These are phyloP conservation scores for Nyctalus aviator DNA, from an alignment of 2,797 vertebrate genomes.

Conservation along the genomic window DNA sequence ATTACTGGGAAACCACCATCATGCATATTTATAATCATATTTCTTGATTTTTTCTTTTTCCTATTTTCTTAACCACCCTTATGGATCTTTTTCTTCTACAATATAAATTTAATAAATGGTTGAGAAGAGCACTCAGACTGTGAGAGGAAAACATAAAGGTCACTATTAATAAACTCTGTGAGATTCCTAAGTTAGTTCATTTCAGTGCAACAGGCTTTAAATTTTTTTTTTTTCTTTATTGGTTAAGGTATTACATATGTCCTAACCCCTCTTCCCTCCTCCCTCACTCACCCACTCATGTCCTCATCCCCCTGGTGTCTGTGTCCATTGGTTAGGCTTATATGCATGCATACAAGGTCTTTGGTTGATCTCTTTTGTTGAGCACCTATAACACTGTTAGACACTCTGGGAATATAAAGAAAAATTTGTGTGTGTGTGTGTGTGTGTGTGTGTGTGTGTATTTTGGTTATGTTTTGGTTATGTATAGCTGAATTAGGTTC, in stretches of 20 bases:
- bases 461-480: constrained; percentile 19
- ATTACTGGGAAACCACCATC: neutral
- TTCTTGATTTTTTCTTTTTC: constrained; percentile 50
- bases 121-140: neutral
- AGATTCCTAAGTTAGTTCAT: constrained; percentile 4
- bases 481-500: constrained; percentile 42
- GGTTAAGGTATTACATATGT: no score
- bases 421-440: neutral
- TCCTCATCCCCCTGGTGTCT: no score
- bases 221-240: no score
- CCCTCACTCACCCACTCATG: no score
- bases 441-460: neutral
- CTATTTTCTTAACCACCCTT: neutral
- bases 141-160: constrained; percentile 39
- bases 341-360: no score
- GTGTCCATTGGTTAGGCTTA: no score
- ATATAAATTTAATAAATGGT: constrained; percentile 15
- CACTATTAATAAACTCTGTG: neutral
- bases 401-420: constrained; percentile 10
- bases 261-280: no score
- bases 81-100: constrained; percentile 35
- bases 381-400: neutral
- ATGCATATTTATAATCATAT: neutral
- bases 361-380: neutral
- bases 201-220: constrained; percentile 38